Base-by-base conservation (phyloP, 1,140 invertebrate species). In the Copidosoma floridanum region DNA sequence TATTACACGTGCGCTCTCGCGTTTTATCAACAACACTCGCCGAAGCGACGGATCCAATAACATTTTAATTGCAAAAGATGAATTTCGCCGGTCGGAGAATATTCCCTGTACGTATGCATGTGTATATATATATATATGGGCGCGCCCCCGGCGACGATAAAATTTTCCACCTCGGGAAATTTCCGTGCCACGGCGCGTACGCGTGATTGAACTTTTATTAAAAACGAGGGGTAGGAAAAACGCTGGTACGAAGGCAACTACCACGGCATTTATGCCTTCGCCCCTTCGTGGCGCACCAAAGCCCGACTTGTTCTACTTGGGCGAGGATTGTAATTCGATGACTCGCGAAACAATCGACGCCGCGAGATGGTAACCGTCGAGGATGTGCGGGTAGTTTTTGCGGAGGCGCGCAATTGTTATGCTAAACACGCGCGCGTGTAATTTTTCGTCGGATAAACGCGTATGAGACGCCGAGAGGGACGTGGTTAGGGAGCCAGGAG, bases 371-470 rank as follows among this genome's bases (percentile, higher is more conserved):
- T n/a, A n/a, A n/a, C 29, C 12, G 29, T 32, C 29, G 29, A 12
- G 29, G 29, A 6, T 32, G 12, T 32, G 12, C 6, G 29, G 29
- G 12, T 8, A 32, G 29, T 12, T 12, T 12, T 12, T 12, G 29
- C 0, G 29, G 12, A 41, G 47, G 35, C 11, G 26, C 16, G 48
- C 48, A 18, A 53, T 53, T 53, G 50, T 53, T 53, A 46, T 47
- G 51, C 51, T 46, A 60, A 60, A 47, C 27, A 24, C 57, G 57
- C 24, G 41, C 43, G 35, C 27, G 52, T 26, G 46, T 52, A 59
- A 59, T 59, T 59, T 44, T 51, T 51, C 29, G 38, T 41, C 46
- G 47, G 46, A 43, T 57, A 50, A 57, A 51, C 46, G 32, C 24
- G 37, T 24, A 26, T 23, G 44, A 20, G 20, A 43, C 40, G 40